A percentile compares a stretch with the other conserved stretches of the same genome.
Conservation (phyloP, 1,140 invertebrate genomes). For the Amphibalanus amphitrite region DNA sequence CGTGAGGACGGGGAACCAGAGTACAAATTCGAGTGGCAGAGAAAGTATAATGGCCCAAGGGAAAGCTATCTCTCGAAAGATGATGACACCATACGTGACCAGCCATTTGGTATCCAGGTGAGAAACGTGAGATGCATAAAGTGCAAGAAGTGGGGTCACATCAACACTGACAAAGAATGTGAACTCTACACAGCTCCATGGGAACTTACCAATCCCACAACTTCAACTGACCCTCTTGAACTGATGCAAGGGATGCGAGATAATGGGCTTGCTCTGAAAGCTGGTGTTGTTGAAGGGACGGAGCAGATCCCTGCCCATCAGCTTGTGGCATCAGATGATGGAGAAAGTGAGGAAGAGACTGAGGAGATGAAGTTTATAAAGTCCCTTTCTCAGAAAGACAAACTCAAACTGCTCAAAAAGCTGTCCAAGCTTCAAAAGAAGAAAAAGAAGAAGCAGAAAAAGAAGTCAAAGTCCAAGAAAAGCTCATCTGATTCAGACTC, state of each 20-base stretch:
- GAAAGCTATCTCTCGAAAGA: conserved; percentile 61
- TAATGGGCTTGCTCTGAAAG: conserved; percentile 70
- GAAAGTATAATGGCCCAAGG: conserved; percentile 94
- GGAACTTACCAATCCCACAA: conserved; percentile 41
- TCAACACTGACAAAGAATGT: conserved; percentile 95
- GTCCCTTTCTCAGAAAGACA: conserved; percentile 66
- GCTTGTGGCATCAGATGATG: conserved; percentile 26
- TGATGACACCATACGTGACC: conserved; percentile 89
- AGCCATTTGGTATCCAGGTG: conserved; percentile 97
- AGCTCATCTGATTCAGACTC: conserved; percentile 3
- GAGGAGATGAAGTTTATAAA: conserved; percentile 56
- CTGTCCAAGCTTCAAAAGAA: conserved; percentile 40
- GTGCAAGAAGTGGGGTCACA: conserved; percentile 98
- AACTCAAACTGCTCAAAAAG: conserved; percentile 73
- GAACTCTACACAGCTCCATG: conserved; percentile 54
- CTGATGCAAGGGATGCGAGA: conserved; percentile 51
- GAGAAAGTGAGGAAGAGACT: conserved; percentile 40
- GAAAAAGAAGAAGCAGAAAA: conserved; percentile 31
- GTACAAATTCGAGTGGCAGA: conserved; percentile 98
- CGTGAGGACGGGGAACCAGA: conserved; percentile 83
- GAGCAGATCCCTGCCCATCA: conserved; percentile 16
- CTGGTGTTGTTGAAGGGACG: conserved; percentile 3
- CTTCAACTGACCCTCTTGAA: conserved; percentile 34
- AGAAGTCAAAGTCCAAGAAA: conserved; percentile 26
- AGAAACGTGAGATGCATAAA: conserved; percentile 95